phyloP scores from a whole-genome alignment of 2,797 vertebrate genomes.

The Xyrichtys novacula region DNA sequence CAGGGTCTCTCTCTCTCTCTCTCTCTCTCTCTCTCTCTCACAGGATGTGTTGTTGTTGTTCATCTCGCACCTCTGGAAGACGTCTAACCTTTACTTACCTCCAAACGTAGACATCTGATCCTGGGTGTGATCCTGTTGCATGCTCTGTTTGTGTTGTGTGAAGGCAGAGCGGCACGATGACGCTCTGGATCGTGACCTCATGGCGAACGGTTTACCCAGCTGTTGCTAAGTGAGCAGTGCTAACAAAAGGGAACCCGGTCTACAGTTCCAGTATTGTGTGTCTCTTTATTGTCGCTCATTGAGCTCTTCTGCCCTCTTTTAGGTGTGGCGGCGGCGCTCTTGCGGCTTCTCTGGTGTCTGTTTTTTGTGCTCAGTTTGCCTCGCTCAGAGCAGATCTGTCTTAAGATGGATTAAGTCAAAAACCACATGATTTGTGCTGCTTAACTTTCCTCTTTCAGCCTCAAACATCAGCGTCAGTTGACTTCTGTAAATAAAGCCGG shows the following conservation, averaged over 20 bases:
- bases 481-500: too few relatives aligned
- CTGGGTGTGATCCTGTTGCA: constrained; percentile 13
- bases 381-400: too few relatives aligned
- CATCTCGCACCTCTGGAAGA: constrained; percentile 16
- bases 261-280: constrained; percentile 22
- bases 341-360: too few relatives aligned
- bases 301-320: constrained; percentile 21
- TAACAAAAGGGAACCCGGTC: constrained; percentile 25
- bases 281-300: constrained; percentile 19
- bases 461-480: too few relatives aligned
- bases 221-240: constrained; percentile 56
- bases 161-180: constrained; percentile 11
- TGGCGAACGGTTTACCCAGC: constrained; percentile 43
- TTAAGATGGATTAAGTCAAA: too few relatives aligned
- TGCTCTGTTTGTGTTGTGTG: constrained; percentile 16
- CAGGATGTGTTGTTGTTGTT: neutral
- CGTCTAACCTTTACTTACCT: neutral
- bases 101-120: constrained; percentile 20
- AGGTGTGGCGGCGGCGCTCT: too few relatives aligned
- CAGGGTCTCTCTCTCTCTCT: neutral
- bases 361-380: neutral
- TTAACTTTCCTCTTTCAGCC: too few relatives aligned
- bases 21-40: neutral
- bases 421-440: too few relatives aligned
- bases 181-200: neutral